Base-by-base conservation (phyloP, 2,888 invertebrate genomes). In the Pseudococcus longispinus region DNA sequence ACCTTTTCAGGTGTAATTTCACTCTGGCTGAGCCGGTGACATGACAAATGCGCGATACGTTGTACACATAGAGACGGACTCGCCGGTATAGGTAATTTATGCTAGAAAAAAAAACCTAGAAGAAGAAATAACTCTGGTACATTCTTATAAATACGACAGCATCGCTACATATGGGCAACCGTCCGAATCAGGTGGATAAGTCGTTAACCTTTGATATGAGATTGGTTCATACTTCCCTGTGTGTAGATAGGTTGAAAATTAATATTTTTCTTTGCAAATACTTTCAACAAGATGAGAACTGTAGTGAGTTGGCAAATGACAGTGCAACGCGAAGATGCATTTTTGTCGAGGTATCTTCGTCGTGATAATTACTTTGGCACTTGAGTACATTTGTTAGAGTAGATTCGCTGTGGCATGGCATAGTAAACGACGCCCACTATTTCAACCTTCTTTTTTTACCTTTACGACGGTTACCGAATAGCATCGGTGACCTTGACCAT, bases 181-280 rank as follows among this genome's bases (percentile, higher is more conserved):
- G 77, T 80, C 77, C 77, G 42, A 80, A 80, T 80, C 77, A 80
- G 42, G 77, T 80, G 42, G 77, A 80, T 42, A 80, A 80, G 77
- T 80, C 77, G 77, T 42, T 80, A 80, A 80, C 77, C 77, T 80
- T 80, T 80, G 13, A 4, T 32, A 15, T n/a, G 29, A 42, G 77
- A 80, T 42, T 42, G 42, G 13, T 42, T 77, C 15, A n/a, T 55
- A 55, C 55, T 6, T n/a, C 6, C 55, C n/a, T 55, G 37, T 37
- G 37, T 37, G 15, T n/a, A 55, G n/a, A 55, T 3, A 6, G 1
- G 26, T 80, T 42, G 42, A 42, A 80, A 80, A 80, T 80, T 42
- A 42, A 42, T 37, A 37, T 8, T 37, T 37, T 80, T 42, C 13
- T 80, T 37, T 18, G 44, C 44, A 46, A 46, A 46, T 46, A 37